These are phyloP conservation scores for Globia sparganii DNA, from an alignment of 2,888 invertebrate genomes.

Conservation along the genomic window DNA sequence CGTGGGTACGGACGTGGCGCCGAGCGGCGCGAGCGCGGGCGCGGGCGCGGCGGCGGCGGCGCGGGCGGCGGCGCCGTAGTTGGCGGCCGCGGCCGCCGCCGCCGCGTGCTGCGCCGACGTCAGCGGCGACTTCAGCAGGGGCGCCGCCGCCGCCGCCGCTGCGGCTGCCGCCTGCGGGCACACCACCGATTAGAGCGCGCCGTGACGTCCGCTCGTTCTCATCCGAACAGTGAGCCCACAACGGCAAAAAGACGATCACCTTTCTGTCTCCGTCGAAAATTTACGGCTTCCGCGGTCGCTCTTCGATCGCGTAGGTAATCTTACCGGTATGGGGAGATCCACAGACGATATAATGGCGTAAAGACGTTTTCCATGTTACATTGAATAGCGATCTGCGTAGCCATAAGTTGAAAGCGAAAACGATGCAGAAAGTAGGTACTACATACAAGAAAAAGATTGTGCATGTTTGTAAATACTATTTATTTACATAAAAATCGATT, in stretches of 20 bases:
- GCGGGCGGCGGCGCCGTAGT: constrained; percentile 96
- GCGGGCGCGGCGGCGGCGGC: constrained; percentile 94
- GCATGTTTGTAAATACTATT: constrained; percentile 68
- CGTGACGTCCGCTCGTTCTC: not conserved
- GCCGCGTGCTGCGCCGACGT: constrained; percentile 96
- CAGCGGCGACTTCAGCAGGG: constrained; percentile 95
- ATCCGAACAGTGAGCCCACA: constrained; percentile 85
- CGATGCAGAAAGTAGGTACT: constrained; percentile 75
- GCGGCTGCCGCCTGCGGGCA: constrained; percentile 90
- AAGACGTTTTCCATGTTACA: constrained; percentile 25
- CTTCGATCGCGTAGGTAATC: constrained; percentile 33
- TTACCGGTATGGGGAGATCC: constrained; percentile 59
- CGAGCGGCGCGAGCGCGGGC: constrained; percentile 88
- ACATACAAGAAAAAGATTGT: constrained; percentile 69
- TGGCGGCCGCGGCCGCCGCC: constrained; percentile 96
- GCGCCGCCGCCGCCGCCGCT: constrained; percentile 94
- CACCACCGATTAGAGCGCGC: constrained; percentile 48
- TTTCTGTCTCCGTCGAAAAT: constrained; percentile 24
- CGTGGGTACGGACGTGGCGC: constrained; percentile 79
- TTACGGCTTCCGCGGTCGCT: constrained; percentile 17
- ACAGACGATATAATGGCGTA: constrained; percentile 21
- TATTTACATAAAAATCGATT: constrained; percentile 70
- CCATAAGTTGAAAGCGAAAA: constrained; percentile 76
- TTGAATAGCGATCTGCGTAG: constrained; percentile 61
- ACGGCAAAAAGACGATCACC: constrained; percentile 55